Percentiles rank a stretch among this genome's conserved stretches.
phyloP scores from a whole-genome alignment of 2,113 vertebrate species.

The Seriola rivoliana region DNA sequence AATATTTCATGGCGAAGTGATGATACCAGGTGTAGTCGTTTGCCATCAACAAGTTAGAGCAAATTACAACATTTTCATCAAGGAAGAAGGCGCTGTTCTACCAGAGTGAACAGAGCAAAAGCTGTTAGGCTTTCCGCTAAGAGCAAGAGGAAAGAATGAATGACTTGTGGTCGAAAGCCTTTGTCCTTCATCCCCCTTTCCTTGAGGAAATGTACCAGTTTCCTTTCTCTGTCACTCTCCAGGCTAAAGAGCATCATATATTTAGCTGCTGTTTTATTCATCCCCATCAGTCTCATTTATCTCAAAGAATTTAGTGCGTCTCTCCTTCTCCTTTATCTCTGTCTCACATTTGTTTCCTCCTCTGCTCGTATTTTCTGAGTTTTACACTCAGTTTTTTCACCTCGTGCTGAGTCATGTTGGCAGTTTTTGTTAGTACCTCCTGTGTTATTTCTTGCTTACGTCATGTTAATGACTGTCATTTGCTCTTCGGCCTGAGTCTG shows the following conservation, averaged over 20 bases:
- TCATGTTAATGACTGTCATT: background rate
- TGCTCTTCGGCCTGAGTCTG: background rate
- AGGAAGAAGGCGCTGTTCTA: background rate
- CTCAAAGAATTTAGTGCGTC: background rate
- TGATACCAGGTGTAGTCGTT: too few species aligned
- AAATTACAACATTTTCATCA: too few species aligned
- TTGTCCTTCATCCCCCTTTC: background rate
- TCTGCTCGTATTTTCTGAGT: background rate
- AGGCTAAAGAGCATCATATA: background rate
- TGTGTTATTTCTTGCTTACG: conserved; percentile 12
- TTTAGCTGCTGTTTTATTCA: background rate
- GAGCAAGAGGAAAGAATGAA: too few species aligned
- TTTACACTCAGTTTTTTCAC: background rate
- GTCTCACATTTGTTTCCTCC: background rate
- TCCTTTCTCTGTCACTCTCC: background rate
- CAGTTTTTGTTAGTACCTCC: background rate
- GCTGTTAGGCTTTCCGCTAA: too few species aligned
- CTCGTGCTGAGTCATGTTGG: background rate
- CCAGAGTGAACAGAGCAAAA: too few species aligned
- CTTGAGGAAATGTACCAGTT: background rate
- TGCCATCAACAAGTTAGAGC: too few species aligned
- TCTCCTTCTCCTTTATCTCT: background rate
- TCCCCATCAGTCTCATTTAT: background rate
- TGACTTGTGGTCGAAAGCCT: too few species aligned
- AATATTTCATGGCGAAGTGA: too few species aligned